Evolutionary conservation across 1,140 invertebrate genomes (phyloP).

Genomic region (Mycetomoellerius zeteki): DNA sequence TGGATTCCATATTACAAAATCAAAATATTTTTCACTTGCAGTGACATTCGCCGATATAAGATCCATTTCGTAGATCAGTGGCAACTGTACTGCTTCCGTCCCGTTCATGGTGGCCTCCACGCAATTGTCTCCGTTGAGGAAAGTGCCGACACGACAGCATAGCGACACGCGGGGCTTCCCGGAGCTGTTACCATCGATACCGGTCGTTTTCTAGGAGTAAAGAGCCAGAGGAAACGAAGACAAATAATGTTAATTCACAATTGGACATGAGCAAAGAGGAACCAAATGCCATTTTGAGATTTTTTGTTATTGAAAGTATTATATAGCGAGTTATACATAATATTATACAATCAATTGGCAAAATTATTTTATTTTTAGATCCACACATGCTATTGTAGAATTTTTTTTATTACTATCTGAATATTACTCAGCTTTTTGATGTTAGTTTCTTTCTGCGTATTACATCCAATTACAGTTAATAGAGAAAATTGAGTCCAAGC

Average conservation of each 20-base stretch:
- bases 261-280: not conserved
- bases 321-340: not conserved
- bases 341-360: not conserved
- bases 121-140: constrained; percentile 24
- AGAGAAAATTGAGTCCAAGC: not conserved
- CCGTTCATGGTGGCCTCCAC: not conserved
- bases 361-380: constrained; percentile 26
- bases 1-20: constrained; percentile 42
- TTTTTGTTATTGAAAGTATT: not conserved
- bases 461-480: constrained; percentile 29
- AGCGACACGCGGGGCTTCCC: constrained; percentile 30
- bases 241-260: constrained; percentile 2
- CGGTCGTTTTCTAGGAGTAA: constrained; percentile 29
- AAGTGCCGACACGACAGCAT: constrained; percentile 43
- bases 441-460: not conserved
- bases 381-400: not conserved
- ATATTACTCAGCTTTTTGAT: constrained; percentile 10
- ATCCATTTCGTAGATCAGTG: constrained; percentile 41
- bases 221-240: constrained; percentile 18
- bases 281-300: constrained; percentile 5
- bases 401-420: not conserved
- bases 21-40: constrained; percentile 25
- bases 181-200: not conserved
- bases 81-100: constrained; percentile 23
- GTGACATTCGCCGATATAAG: constrained; percentile 38